phyloP scores from a whole-genome alignment of 2,888 invertebrate species.

The Cyrtodaria siliqua region DNA sequence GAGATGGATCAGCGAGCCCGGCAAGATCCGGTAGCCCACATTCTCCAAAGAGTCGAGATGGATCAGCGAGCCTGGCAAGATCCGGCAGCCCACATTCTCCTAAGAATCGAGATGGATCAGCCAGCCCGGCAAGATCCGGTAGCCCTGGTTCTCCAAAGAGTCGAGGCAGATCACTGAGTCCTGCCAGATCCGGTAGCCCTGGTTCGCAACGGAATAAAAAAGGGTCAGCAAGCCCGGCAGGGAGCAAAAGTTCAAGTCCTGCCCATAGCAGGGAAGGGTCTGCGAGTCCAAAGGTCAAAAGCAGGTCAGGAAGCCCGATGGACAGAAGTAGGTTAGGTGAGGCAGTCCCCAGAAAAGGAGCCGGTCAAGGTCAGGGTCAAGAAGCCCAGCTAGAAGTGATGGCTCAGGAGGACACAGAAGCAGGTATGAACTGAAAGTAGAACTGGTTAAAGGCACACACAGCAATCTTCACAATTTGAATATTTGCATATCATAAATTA shows the following conservation, averaged over 20 bases:
- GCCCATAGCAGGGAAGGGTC: constrained; percentile 32
- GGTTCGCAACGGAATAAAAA: constrained; percentile 37
- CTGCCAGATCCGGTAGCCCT: constrained; percentile 41
- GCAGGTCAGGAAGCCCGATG: too few species aligned
- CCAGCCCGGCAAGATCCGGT: constrained; percentile 53
- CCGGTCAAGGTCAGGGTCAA: constrained; percentile 47
- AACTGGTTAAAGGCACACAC: constrained; percentile 48
- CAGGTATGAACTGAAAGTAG: constrained; percentile 36
- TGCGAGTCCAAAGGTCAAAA: constrained; percentile 51
- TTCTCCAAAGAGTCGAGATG: too few species aligned
- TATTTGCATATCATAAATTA: too few species aligned
- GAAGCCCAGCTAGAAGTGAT: constrained; percentile 51
- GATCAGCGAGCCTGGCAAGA: too few species aligned
- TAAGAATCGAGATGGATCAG: constrained; percentile 46
- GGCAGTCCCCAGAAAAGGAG: constrained; percentile 49
- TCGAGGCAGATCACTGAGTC: constrained; percentile 41
- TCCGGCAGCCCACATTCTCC: too few species aligned
- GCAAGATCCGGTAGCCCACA: too few species aligned
- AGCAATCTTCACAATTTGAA: constrained; percentile 55
- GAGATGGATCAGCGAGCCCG: too few species aligned
- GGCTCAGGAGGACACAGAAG: background rate
- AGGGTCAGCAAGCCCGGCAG: constrained; percentile 56
- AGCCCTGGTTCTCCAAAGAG: constrained; percentile 36
- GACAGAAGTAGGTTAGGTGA: too few species aligned
- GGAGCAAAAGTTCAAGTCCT: constrained; percentile 57